Evolutionary conservation across 2,113 vertebrate genomes (phyloP), one percentile per base, ranked within the genome.

Genomic region (Syngnathus scovelli): DNA sequence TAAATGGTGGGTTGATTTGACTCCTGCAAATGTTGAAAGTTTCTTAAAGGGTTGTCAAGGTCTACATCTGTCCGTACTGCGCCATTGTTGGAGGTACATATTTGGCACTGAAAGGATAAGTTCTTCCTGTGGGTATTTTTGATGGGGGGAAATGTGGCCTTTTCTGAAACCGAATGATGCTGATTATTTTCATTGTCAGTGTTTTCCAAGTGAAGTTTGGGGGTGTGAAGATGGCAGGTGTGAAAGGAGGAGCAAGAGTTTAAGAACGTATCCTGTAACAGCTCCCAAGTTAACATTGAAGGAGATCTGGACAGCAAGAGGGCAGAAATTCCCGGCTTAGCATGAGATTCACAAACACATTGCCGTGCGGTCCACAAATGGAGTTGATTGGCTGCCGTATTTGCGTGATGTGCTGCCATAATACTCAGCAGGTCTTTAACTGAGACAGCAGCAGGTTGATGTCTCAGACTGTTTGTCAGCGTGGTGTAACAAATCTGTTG

Each of bases 361-460:
- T 79, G 86, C 15, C 84, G 71, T 44, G 64, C 79, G 9, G 78
- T 74, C 84, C 87, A 88, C 21, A 33, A 3, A 51, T 80, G 79
- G 21, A 92, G 73, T 39, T 83, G 78, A 49, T 71, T 65, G 3
- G 89, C 83, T 15, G 76, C 75, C 37, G 61, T 67, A 18, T 78
- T 59, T 37, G 85, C 90, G 44, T 83, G 82, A 69, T 81, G 77
- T 4, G 72, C 62, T 2, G 88, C 84, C 46, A 91, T 56, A 58
- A 85, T 62, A 46, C 5, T 60, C 60, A 90, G 75, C 9, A 92
- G 44, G 27, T 83, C 71, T 68, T 70, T 76, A 7, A 88, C 63
- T 1, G 80, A 72, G 66, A 87, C 80, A 2, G 75, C 55, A 33
- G 66, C 70, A 38, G 83, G 85, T 52, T 63, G 66, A 68, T 10